A percentile compares a stretch with the other conserved stretches of the same genome.
Conservation (phyloP, 2,888 invertebrate genomes). For the Pyrrhosoma nymphula region DNA sequence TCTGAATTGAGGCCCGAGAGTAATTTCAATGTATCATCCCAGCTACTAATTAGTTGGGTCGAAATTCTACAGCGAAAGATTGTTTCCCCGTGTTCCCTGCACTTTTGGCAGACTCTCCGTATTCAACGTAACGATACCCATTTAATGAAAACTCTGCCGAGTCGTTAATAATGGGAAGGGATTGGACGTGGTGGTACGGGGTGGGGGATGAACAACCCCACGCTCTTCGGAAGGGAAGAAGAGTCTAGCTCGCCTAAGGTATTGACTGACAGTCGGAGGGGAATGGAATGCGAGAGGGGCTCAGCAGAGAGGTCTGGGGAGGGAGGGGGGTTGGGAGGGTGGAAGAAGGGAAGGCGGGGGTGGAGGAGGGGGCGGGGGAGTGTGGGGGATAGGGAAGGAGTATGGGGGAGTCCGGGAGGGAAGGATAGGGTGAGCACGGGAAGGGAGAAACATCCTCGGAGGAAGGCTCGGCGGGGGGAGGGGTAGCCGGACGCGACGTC, state of each 20-base stretch:
- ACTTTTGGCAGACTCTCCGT: background rate
- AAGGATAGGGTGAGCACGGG: no score
- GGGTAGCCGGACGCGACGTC: background rate
- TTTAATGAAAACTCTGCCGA: background rate
- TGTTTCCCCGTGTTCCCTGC: background rate
- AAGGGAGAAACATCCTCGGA: background rate
- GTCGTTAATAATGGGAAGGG: background rate
- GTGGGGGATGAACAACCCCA: background rate
- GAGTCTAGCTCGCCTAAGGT: background rate
- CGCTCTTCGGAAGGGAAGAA: background rate
- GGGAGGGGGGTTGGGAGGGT: background rate
- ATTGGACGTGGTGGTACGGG: background rate
- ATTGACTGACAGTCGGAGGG: slow-evolving; percentile 31
- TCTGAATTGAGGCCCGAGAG: background rate
- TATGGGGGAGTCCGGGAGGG: no score
- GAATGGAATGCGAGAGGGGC: slow-evolving; percentile 18
- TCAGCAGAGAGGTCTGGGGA: background rate
- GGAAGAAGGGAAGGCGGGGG: background rate
- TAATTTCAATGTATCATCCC: background rate
- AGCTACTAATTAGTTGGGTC: slow-evolving; percentile 9
- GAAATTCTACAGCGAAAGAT: background rate
- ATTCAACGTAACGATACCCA: background rate
- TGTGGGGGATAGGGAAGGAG: no score
- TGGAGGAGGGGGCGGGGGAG: no score
- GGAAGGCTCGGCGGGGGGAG: background rate